Evolutionary conservation across 2,888 invertebrate genomes (phyloP).

Genomic region (Scrobipalpa costella): DNA sequence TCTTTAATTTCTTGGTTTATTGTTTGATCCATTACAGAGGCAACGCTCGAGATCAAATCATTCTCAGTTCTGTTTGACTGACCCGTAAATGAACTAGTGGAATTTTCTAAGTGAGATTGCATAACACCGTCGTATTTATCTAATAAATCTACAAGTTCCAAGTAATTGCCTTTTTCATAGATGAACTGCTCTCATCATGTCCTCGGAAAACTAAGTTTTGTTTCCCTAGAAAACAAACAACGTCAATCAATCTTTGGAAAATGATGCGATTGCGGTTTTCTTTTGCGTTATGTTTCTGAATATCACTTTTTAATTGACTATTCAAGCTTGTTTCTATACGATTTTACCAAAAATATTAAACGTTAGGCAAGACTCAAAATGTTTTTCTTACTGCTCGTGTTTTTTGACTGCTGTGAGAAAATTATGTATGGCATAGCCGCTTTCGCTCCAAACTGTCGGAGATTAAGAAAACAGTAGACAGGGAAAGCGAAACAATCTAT

Average conservation of each 20-base stretch:
- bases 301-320: too few species aligned
- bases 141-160: too few species aligned
- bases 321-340: too few species aligned
- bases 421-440: not conserved
- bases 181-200: constrained; percentile 41
- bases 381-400: too few species aligned
- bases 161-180: too few species aligned
- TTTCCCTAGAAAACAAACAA: constrained; percentile 25
- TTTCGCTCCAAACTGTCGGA: not conserved
- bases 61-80: not conserved
- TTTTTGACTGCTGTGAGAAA: constrained; percentile 22
- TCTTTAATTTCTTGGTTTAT: not conserved
- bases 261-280: constrained; percentile 27
- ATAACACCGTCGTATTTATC: too few species aligned
- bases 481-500: not conserved
- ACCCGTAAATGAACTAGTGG: not conserved
- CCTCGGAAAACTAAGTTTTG: constrained; percentile 44
- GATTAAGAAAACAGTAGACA: not conserved
- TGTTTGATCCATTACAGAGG: not conserved
- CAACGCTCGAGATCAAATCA: not conserved
- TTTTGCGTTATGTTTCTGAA: too few species aligned
- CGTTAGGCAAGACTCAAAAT: too few species aligned
- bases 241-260: constrained; percentile 27
- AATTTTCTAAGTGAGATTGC: too few species aligned
- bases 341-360: too few species aligned